Evolutionary conservation across 2,113 vertebrate species (phyloP), one percentile per base, ranked within the genome.

Genomic region (Scortum barcoo): DNA sequence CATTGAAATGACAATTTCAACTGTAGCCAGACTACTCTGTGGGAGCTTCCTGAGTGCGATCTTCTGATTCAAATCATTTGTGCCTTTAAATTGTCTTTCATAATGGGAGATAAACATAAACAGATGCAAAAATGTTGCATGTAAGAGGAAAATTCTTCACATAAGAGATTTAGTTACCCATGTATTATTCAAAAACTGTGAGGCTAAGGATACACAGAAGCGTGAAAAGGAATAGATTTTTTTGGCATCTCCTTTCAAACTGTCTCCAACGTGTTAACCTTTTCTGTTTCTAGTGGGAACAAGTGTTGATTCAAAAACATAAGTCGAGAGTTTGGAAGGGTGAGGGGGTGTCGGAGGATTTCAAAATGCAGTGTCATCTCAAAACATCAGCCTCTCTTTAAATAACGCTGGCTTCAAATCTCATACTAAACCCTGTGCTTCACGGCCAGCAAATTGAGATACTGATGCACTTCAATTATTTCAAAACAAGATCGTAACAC

Each of bases 401-500:
- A 44, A 61, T 40, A 46, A 57, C 14, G 10, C 20, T 62, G 11
- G 5, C 66, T 83, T 80, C 16, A 26, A 77, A 60, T 60, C 67
- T 16, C 30, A 13, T 17, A 24, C 19, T 68, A 62, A 81, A 67
- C 78, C 54, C 54, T 63, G 1, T 33, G 42, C 58, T 72, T 81
- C 62, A 42, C 48, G 14, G 38, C 53, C 30, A 61, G 68, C 20
- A 73, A 74, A 89, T 75, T 80, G 54, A 83, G 83, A 88, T 56
- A 40, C 81, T 78, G 76, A 87, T 89, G 71, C 83, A 76, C 62
- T 72, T 82, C 72, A 83, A 70, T 92, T 89, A 89, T 85, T 85
- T 84, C 57, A 71, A 83, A 92, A 88, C 72, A 88, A 89, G 82
- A 88, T 89, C 86, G 74, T 85, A 88, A 80, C 38, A 44, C 83